Evolutionary conservation across 2,888 invertebrate species (phyloP).

Genomic region (Platynereis dumerilii): DNA sequence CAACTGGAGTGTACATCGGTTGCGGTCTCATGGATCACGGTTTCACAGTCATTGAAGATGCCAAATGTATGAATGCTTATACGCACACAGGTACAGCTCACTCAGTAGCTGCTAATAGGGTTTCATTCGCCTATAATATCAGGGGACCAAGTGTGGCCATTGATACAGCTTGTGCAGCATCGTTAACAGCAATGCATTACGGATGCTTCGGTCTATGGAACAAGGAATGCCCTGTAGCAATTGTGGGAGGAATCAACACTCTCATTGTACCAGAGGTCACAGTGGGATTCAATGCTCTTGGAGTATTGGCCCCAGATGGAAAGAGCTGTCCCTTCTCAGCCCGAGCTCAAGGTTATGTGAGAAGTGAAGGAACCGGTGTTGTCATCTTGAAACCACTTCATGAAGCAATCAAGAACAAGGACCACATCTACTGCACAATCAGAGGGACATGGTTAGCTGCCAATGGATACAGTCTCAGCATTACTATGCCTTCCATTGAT

Average conservation of each 20-base stretch:
- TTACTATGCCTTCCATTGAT: conserved; percentile 42
- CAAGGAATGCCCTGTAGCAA: conserved; percentile 38
- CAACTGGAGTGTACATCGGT: conserved; percentile 33
- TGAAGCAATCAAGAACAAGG: conserved; percentile 35
- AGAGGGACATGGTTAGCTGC: conserved; percentile 51
- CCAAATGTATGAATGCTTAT: conserved; percentile 27
- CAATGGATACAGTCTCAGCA: conserved; percentile 52
- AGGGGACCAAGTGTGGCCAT: conserved; percentile 51
- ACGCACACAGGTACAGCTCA: conserved; percentile 34
- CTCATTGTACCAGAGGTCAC: conserved; percentile 47
- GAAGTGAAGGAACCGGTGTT: conserved; percentile 58
- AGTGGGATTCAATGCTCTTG: conserved; percentile 44
- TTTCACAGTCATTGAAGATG: conserved; percentile 18
- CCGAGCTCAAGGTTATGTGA: conserved; percentile 58
- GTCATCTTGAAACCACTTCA: conserved; percentile 49
- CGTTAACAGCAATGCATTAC: conserved; percentile 35
- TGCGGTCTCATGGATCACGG: conserved; percentile 28
- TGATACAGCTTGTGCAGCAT: conserved; percentile 56
- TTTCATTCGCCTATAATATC: conserved; percentile 46
- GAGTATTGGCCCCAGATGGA: conserved; percentile 54
- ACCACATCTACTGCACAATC: conserved; percentile 44
- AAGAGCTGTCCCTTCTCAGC: conserved; percentile 56
- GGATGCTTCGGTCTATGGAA: conserved; percentile 31
- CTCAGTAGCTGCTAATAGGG: conserved; percentile 42
- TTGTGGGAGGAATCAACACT: conserved; percentile 53